These are phyloP conservation scores for Epinephelus coioides DNA, from an alignment of 2,797 vertebrate genomes.

Conservation along the genomic window DNA sequence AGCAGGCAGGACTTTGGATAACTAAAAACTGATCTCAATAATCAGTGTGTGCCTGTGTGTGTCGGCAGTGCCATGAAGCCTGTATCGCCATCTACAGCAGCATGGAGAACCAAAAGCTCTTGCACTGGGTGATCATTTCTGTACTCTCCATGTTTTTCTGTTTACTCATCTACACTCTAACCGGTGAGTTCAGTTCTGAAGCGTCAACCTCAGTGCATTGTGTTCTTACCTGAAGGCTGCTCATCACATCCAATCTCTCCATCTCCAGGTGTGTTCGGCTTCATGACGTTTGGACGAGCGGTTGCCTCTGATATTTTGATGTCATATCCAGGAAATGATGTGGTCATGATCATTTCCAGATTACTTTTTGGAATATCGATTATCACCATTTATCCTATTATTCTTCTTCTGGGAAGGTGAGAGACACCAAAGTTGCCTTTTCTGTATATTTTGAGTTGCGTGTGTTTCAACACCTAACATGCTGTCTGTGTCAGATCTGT, in stretches of 20 bases:
- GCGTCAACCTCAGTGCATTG: not conserved
- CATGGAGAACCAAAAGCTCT: conserved; percentile 90
- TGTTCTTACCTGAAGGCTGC: not conserved
- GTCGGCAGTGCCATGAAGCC: conserved; percentile 93
- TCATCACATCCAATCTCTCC: not conserved
- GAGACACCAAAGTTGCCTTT: not conserved
- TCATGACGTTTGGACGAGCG: conserved; percentile 90
- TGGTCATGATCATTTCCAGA: conserved; percentile 89
- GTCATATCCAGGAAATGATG: conserved; percentile 93
- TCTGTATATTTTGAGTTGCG: not conserved
- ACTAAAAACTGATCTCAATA: not conserved
- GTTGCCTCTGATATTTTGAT: conserved; percentile 94
- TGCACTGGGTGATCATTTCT: conserved; percentile 92
- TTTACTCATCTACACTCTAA: conserved; percentile 94
- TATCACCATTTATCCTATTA: conserved; percentile 95
- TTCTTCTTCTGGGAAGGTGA: conserved; percentile 94
- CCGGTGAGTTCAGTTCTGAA: conserved; percentile 83
- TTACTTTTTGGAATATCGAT: conserved; percentile 94
- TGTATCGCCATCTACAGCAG: conserved; percentile 95
- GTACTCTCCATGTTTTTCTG: conserved; percentile 93
- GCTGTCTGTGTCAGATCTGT: conserved; percentile 85
- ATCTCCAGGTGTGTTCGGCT: conserved; percentile 91
- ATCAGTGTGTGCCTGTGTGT: conserved; percentile 38
- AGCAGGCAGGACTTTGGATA: no score
- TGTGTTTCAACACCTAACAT: not conserved